Evolutionary conservation across 2,113 vertebrate genomes (phyloP).

Genomic region (Laticauda laticaudata): DNA sequence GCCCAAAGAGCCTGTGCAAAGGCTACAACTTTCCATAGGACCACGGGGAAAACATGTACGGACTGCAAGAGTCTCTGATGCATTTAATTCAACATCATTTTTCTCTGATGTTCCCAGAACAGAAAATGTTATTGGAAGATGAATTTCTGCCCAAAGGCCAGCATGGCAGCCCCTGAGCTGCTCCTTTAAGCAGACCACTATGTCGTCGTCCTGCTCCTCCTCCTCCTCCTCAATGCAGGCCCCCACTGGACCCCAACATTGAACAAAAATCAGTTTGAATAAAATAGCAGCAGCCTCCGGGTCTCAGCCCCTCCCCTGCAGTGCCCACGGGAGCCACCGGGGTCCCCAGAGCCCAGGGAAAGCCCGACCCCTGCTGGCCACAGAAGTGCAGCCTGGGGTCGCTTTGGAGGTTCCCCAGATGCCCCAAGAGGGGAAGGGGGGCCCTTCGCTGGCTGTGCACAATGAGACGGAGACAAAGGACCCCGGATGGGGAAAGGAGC

Average conservation of each 20-base stretch:
- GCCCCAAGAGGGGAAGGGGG: neutral
- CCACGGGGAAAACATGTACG: rapidly evolving
- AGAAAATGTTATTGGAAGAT: neutral
- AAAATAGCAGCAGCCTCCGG: neutral
- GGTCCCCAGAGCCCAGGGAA: neutral
- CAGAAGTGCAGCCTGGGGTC: no score
- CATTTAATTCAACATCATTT: neutral
- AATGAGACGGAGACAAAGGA: neutral
- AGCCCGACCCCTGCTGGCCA: neutral
- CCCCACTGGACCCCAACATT: neutral
- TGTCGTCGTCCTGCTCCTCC: neutral
- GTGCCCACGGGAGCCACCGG: neutral
- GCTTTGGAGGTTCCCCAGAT: neutral
- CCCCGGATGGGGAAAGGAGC: neutral
- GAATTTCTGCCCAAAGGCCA: neutral
- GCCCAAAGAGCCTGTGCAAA: neutral
- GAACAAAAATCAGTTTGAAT: neutral
- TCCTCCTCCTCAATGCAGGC: neutral
- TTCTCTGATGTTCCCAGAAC: neutral
- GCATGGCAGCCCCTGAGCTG: neutral
- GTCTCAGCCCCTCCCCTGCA: neutral
- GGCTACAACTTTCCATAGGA: neutral
- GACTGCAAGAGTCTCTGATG: neutral
- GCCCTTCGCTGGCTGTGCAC: rapidly evolving
- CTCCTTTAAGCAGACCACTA: neutral